These are phyloP conservation scores for Zapus hudsonius DNA, from an alignment of 2,113 vertebrate species.

Conservation along the genomic window DNA sequence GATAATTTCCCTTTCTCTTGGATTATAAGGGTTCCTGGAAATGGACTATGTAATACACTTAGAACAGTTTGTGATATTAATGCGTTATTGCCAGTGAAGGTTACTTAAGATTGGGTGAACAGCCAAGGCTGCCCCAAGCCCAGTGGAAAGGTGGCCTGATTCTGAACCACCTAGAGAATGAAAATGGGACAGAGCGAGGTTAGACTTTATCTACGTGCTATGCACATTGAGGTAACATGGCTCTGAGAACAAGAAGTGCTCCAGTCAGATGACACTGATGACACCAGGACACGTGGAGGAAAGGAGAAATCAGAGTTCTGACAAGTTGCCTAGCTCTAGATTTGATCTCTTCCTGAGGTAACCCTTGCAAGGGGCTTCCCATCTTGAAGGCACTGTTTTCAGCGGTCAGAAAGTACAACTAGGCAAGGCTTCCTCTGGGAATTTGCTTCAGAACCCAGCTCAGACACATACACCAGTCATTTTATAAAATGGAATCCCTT, in stretches of 20 bases:
- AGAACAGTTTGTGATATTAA: not conserved
- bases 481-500: not conserved
- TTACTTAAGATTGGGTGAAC: not conserved
- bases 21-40: not conserved
- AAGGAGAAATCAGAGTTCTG: not conserved
- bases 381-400: not conserved
- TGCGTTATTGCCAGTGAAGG: not conserved
- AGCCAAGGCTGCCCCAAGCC: not conserved
- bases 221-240: not conserved
- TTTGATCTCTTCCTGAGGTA: not conserved
- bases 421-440: not conserved
- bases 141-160: not conserved
- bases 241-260: not conserved
- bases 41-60: not conserved
- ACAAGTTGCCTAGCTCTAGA: not conserved
- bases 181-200: not conserved
- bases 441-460: not conserved
- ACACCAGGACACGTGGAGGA: not conserved
- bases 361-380: not conserved
- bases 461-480: not conserved
- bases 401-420: not conserved
- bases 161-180: not conserved
- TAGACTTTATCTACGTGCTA: not conserved
- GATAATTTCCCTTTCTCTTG: not conserved
- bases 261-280: not conserved